Evolutionary conservation across 2,113 vertebrate species (phyloP), one percentile per base, ranked within the genome.

Genomic region (Cochlearius cochlearius): DNA sequence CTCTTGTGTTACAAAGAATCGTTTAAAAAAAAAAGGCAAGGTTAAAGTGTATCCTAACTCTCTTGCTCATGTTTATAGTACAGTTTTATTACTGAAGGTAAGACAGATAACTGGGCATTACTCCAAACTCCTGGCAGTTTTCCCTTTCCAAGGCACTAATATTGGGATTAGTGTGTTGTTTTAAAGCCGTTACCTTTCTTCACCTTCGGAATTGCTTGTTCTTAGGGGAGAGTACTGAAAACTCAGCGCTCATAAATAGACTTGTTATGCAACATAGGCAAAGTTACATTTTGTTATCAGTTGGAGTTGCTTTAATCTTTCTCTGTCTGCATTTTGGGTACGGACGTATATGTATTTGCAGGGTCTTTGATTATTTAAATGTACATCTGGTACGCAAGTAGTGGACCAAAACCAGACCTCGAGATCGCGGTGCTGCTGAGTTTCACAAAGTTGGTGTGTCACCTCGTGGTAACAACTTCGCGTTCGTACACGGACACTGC

Each of bases 101-200:
- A 97, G 97, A 96, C 32, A 69, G 97, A 97, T 97, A 94, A 75
- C 96, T 85, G 96, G 98, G 97, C 97, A 94, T 53, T 76, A 90
- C 95, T 97, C 98, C 97, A 98, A 62, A 87, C 36, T 93, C 92
- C 96, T 97, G 97, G 95, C 96, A 96, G 39, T 73, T 95, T 96
- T 96, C 96, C 97, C 94, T 96, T 97, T 96, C 92, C 90, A 55
- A 95, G 96, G 97, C 96, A 97, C 97, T 97, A 97, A 97, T 97
- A 92, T 92, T 97, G 98, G 97, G 97, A 97, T 98, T 98, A 97
- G 86, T 38, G 5, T 94, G 94, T 96, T 97, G 96, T 94, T 98
- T 94, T 96, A 94, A 94, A 97, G 94, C 93, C 89, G 76, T 96
- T 96, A 93, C 96, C 94, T 98, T 97, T 96, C 97, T 96, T 84